Conservation (phyloP, 2,113 vertebrate genomes). For the Hassar affinis region DNA sequence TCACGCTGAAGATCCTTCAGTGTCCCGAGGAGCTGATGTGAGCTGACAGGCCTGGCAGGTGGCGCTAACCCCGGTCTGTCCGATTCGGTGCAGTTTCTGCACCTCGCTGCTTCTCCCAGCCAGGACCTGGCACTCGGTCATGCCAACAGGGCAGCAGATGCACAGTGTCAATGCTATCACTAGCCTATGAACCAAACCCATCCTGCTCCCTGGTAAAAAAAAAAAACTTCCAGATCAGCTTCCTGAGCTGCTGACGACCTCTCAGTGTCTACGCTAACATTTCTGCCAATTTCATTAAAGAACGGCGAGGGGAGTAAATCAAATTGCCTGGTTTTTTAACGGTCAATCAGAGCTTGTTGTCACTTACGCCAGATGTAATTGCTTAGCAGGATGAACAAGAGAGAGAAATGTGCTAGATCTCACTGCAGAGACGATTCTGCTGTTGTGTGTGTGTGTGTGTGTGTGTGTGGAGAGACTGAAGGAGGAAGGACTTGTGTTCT, state of each 20-base stretch:
- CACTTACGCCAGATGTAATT: slow-evolving; percentile 36
- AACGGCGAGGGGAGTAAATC: slow-evolving; percentile 38
- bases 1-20: slow-evolving; percentile 27
- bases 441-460: slow-evolving; percentile 10
- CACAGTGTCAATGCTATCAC: slow-evolving; percentile 12
- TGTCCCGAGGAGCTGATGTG: slow-evolving; percentile 33
- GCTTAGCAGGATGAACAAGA: slow-evolving; percentile 31
- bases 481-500: slow-evolving; percentile 12
- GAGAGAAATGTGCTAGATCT: slow-evolving; percentile 28
- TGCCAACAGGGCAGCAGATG: slow-evolving; percentile 33
- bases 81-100: slow-evolving; percentile 21
- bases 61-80: slow-evolving; percentile 28
- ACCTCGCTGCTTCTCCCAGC: slow-evolving; percentile 1
- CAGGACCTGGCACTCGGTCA: slow-evolving; percentile 19
- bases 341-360: slow-evolving; percentile 8
- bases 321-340: slow-evolving; percentile 36
- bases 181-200: neutral
- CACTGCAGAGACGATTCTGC: slow-evolving; percentile 18
- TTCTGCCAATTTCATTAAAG: slow-evolving; percentile 44
- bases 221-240: neutral
- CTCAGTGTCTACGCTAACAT: neutral
- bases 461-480: slow-evolving; percentile 17
- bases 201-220: neutral
- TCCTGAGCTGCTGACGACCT: slow-evolving; percentile 15
- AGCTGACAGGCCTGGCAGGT: slow-evolving; percentile 40